phyloP scores from a whole-genome alignment of 2,797 vertebrate genomes.

The Crypturellus tataupa region DNA sequence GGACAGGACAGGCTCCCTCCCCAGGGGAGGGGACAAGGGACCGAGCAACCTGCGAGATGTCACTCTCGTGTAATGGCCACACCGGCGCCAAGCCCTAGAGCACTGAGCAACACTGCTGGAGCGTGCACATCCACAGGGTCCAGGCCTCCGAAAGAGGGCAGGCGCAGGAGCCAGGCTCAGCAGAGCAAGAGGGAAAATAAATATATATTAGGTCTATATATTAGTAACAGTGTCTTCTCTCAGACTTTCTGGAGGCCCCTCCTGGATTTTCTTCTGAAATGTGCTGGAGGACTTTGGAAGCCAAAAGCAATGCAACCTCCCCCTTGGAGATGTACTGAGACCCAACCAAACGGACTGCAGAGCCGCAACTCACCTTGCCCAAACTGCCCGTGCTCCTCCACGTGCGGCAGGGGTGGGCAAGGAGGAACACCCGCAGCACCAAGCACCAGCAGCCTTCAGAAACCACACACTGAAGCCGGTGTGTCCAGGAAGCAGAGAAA shows the following conservation, averaged over 20 bases:
- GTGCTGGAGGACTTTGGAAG: background rate
- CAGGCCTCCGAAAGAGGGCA: rapidly evolving
- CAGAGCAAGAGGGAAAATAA: background rate
- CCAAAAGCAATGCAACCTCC: background rate
- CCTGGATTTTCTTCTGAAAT: background rate
- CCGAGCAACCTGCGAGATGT: background rate
- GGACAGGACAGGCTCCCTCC: background rate
- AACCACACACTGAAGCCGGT: background rate
- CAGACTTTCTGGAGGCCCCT: background rate
- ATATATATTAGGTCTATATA: background rate
- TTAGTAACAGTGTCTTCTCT: background rate
- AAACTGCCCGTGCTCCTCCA: background rate
- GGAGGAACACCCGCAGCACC: background rate
- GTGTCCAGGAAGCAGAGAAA: background rate
- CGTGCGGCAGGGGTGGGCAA: background rate
- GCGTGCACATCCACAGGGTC: rapidly evolving
- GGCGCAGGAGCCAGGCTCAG: background rate
- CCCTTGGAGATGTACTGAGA: background rate
- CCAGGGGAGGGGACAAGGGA: background rate
- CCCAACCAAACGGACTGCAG: background rate
- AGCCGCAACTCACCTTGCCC: background rate
- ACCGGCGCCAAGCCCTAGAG: background rate
- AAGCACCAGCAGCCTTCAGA: background rate
- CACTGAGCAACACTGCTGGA: too few relatives aligned
- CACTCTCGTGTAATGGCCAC: background rate